Percentiles rank a stretch among this genome's conserved stretches.
These are phyloP conservation scores for Myiopsitta monachus DNA, from an alignment of 2,113 vertebrate species.

Conservation along the genomic window DNA sequence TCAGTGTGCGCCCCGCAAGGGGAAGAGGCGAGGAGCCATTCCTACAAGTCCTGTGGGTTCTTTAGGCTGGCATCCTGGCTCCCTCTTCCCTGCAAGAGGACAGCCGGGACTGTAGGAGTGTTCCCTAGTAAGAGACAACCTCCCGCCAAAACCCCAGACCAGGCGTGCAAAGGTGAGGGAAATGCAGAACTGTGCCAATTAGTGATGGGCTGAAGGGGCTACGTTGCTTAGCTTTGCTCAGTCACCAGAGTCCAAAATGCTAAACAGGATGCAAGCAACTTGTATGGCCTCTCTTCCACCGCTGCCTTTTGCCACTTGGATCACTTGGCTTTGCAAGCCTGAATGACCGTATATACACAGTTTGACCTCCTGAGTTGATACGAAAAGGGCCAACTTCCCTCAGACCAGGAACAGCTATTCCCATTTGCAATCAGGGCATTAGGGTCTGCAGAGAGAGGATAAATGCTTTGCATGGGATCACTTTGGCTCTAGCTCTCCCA, in stretches of 20 bases:
- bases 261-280: background rate
- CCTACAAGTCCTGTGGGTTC: background rate
- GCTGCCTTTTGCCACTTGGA: background rate
- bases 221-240: background rate
- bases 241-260: background rate
- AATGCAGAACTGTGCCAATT: background rate
- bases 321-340: background rate
- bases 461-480: background rate
- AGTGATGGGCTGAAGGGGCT: background rate
- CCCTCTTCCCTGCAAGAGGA: background rate
- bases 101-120: background rate
- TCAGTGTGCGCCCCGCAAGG: background rate
- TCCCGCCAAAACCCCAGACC: background rate
- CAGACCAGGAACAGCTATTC: background rate
- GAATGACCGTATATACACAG: background rate
- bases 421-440: background rate
- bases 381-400: background rate
- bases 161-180: background rate
- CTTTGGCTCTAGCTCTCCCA: background rate
- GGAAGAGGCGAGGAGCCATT: background rate
- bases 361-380: background rate
- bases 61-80: background rate
- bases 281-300: background rate
- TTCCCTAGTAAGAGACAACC: background rate
- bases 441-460: background rate